These are phyloP conservation scores for Lutjanus erythropterus DNA, from an alignment of 2,113 vertebrate species.

Conservation along the genomic window DNA sequence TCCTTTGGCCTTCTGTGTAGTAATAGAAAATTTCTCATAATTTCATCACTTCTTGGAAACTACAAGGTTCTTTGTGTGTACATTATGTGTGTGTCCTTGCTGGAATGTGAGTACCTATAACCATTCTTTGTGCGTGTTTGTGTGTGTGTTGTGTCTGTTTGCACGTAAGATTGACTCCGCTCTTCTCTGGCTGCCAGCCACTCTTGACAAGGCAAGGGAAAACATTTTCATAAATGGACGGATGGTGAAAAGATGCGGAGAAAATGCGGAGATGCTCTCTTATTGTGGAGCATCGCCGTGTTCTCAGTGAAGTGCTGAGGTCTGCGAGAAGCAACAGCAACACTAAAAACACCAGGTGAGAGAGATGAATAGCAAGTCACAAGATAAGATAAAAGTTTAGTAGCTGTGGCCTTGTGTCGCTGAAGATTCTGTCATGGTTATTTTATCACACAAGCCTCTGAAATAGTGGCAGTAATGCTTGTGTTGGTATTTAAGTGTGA, in stretches of 20 bases:
- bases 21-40: slow-evolving; percentile 35
- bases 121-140: background rate
- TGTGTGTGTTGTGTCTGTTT: slow-evolving; percentile 34
- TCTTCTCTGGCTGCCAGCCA: slow-evolving; percentile 48
- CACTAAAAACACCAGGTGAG: slow-evolving; percentile 10
- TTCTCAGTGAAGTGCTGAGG: slow-evolving; percentile 53
- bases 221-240: slow-evolving; percentile 66
- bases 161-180: slow-evolving; percentile 42
- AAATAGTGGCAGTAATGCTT: background rate
- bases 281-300: slow-evolving; percentile 28
- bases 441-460: background rate
- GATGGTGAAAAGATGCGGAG: slow-evolving; percentile 40
- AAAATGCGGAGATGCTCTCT: slow-evolving; percentile 31
- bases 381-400: slow-evolving; percentile 25
- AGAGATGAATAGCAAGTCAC: slow-evolving; percentile 31
- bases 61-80: slow-evolving; percentile 34
- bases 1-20: slow-evolving; percentile 22
- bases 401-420: slow-evolving; percentile 19
- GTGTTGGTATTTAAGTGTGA: slow-evolving; percentile 4
- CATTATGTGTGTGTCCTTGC: slow-evolving; percentile 40
- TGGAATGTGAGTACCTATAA: slow-evolving; percentile 20
- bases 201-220: slow-evolving; percentile 66
- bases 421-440: background rate
- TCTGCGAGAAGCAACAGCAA: slow-evolving; percentile 44
- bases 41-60: slow-evolving; percentile 32